phyloP scores from a whole-genome alignment of 1,140 invertebrate genomes.

The Chironomus tepperi region DNA sequence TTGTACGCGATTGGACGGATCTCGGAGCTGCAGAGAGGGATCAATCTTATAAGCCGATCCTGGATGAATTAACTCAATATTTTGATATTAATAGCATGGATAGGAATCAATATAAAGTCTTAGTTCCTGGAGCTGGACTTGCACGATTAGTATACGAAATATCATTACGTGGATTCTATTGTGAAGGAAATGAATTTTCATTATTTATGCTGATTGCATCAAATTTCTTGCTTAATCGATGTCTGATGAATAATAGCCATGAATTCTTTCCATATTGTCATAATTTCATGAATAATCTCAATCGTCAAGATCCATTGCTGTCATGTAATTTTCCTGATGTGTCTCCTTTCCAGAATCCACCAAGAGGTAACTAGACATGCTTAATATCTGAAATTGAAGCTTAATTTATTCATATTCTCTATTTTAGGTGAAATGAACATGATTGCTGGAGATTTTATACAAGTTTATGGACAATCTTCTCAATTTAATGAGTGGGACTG shows the following conservation, averaged over 20 bases:
- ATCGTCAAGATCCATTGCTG: constrained; percentile 68
- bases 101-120: constrained; percentile 55
- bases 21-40: constrained; percentile 73
- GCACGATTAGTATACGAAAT: constrained; percentile 91
- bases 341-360: constrained; percentile 60
- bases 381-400: neutral
- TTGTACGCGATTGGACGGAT: constrained; percentile 90
- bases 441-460: constrained; percentile 86
- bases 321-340: constrained; percentile 84
- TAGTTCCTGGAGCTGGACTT: constrained; percentile 92
- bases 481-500: constrained; percentile 71
- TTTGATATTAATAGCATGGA: constrained; percentile 54
- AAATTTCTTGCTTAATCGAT: constrained; percentile 91
- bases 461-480: constrained; percentile 60
- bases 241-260: constrained; percentile 40
- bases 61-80: constrained; percentile 67
- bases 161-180: constrained; percentile 75
- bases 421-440: constrained; percentile 65
- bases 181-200: constrained; percentile 96
- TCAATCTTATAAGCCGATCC: constrained; percentile 84
- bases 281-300: constrained; percentile 83
- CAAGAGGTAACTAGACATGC: constrained; percentile 29
- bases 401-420: neutral
- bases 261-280: constrained; percentile 89
- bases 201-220: constrained; percentile 96